Evolutionary conservation across 2,113 vertebrate genomes (phyloP).

Genomic region (Catharus fuscescens): DNA sequence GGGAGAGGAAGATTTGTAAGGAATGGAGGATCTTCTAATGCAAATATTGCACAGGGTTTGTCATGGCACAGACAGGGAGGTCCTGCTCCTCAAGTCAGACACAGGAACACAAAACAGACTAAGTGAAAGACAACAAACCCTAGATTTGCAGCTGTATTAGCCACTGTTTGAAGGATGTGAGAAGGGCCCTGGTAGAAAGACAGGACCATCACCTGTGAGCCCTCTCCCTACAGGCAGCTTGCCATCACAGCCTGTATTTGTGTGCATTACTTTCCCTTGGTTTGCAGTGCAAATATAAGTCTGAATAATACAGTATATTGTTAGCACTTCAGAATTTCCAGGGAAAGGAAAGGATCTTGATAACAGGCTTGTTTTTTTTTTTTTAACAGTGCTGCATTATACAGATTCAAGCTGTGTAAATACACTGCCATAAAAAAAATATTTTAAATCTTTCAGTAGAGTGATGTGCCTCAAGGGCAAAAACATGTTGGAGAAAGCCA

Average conservation of each 20-base stretch:
- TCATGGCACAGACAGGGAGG: not conserved
- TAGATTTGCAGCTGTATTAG: not conserved
- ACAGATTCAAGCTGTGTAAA: slow-evolving; percentile 25
- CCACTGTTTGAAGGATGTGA: not conserved
- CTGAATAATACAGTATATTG: not conserved
- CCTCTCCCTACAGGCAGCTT: not conserved
- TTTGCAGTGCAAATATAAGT: not conserved
- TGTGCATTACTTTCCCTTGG: not conserved
- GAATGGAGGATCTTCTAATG: not conserved
- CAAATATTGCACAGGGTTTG: not conserved
- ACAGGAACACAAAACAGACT: not conserved
- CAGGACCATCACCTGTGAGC: fast-evolving
- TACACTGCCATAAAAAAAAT: not conserved
- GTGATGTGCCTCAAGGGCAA: slow-evolving; percentile 6
- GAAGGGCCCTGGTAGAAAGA: not conserved
- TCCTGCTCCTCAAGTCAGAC: not conserved
- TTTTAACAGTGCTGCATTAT: not conserved
- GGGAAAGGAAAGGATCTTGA: not conserved
- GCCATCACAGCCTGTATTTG: not conserved
- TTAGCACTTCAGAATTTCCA: not conserved
- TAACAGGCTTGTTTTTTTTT: not conserved
- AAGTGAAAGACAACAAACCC: not conserved
- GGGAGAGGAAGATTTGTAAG: not conserved
- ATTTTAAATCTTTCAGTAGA: not conserved
- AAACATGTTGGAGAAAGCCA: not conserved